Evolutionary conservation across 2,797 vertebrate genomes (phyloP), one percentile per base, ranked within the genome.

Genomic region (Aplochiton taeniatus): DNA sequence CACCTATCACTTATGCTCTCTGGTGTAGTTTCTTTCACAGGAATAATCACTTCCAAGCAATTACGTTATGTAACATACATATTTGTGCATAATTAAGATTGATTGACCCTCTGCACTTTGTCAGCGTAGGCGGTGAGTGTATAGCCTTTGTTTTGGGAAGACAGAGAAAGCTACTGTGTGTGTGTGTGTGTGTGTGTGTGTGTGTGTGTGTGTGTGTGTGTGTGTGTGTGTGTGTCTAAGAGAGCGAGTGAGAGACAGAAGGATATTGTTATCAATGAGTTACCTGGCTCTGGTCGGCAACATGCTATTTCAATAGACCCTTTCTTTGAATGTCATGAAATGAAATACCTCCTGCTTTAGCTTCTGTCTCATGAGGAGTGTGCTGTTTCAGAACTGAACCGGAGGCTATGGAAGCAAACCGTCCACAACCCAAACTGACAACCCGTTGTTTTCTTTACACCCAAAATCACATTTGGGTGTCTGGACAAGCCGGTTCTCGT

Each of bases 401-500:
- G 52, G 46, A 65, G 66, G 43, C 53, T 43, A 20, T 17, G 9
- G 17, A 11, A 50, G 45, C 64, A 62, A 59, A 49, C 19, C 46
- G 57, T 57, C 17, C 68, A 63, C 43, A 60, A 66, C 64, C 68
- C 56, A 72, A 63, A 50, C 53, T 44, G 16, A 42, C 55, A 42
- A 19, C 17, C 14, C n/a, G 66, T 59, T 41, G 47, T 70, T 71
- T 60, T 50, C 54, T 52, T 61, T 7, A n/a, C n/a, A n/a, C n/a
- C n/a, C n/a, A 42, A 59, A 69, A 63, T 47, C 13, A 14, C 49
- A 16, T 79, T 69, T 70, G 47, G 41, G 58, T 66, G 65, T 61
- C 65, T 55, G 65, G 77, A 54, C 19, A 51, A 70, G 66, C 41
- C 19, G n/a, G 31, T 18, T 56, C 44, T 64, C 68, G 56, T 78